A percentile compares a stretch with the other conserved stretches of the same genome.
Conservation (phyloP, 2,888 invertebrate genomes). For the Tenodera sinensis region DNA sequence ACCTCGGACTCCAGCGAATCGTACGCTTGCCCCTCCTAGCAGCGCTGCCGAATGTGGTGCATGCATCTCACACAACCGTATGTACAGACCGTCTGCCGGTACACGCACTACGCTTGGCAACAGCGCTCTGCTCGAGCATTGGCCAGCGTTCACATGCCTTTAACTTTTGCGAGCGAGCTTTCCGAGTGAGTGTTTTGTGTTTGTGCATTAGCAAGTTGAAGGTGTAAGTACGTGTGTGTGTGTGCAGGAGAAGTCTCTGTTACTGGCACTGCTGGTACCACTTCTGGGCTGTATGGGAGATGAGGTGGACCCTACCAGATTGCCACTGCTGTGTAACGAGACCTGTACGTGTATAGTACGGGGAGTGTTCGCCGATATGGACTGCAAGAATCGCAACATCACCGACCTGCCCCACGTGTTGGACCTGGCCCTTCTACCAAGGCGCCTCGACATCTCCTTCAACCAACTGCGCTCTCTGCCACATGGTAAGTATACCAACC, state of each 20-base stretch:
- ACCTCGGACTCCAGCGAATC: too few species aligned
- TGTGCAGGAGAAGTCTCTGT: not conserved
- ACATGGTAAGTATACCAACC: not conserved
- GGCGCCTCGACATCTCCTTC: constrained; percentile 5
- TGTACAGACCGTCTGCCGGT: too few species aligned
- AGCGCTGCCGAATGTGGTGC: too few species aligned
- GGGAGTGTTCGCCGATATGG: not conserved
- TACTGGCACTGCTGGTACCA: not conserved
- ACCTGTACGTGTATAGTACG: not conserved
- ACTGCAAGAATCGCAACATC: not conserved
- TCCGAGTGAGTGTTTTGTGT: too few species aligned
- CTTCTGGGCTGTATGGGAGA: not conserved
- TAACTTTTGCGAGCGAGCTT: too few species aligned
- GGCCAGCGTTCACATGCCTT: too few species aligned
- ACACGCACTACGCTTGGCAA: too few species aligned
- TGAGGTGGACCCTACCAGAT: not conserved
- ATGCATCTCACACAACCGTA: too few species aligned
- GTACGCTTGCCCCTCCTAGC: too few species aligned
- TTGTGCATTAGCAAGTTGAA: too few species aligned
- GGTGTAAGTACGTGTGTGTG: too few species aligned
- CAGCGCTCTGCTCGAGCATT: too few species aligned
- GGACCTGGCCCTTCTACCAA: not conserved
- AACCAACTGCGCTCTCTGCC: not conserved
- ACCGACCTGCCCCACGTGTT: not conserved
- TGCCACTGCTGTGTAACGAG: not conserved